Percentiles rank a stretch among this genome's conserved stretches.
Conservation (phyloP, 2,113 vertebrate species). For the Himantopus leucocephalus region DNA sequence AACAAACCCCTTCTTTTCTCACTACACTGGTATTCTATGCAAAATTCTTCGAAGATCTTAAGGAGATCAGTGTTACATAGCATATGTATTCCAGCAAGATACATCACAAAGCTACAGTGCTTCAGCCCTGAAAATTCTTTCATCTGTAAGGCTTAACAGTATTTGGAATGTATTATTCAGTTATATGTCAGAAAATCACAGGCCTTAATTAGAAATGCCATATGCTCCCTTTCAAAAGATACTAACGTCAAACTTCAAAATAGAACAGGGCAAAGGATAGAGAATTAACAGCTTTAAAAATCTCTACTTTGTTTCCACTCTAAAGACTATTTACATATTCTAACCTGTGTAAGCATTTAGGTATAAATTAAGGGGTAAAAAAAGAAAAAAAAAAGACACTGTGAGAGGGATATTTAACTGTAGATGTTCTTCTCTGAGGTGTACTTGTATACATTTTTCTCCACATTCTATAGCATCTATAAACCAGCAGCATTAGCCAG, state of each 20-base stretch:
- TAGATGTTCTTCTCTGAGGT: not conserved
- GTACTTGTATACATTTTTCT: not conserved
- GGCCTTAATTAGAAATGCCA: slow-evolving; percentile 50
- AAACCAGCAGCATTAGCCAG: not conserved
- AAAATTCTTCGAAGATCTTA: not conserved
- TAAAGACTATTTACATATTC: not conserved
- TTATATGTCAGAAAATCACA: slow-evolving; percentile 31
- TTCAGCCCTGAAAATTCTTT: not conserved
- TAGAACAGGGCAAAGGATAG: slow-evolving; percentile 17
- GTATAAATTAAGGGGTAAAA: not conserved
- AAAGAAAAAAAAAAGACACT: no score
- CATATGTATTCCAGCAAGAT: not conserved
- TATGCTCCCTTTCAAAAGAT: slow-evolving; percentile 35
- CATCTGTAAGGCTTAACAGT: slow-evolving; percentile 8
- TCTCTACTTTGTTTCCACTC: not conserved
- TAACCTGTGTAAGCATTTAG: not conserved
- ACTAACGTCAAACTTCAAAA: slow-evolving; percentile 1
- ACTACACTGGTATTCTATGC: accelerated
- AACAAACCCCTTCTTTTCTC: not conserved
- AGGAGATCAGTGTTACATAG: not conserved
- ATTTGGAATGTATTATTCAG: slow-evolving; percentile 46
- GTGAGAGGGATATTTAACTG: not conserved
- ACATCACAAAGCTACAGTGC: not conserved
- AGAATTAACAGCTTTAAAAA: slow-evolving; percentile 27
- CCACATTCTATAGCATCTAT: not conserved